These are phyloP conservation scores for Bovichtus variegatus DNA, from an alignment of 2,797 vertebrate genomes.

Conservation along the genomic window DNA sequence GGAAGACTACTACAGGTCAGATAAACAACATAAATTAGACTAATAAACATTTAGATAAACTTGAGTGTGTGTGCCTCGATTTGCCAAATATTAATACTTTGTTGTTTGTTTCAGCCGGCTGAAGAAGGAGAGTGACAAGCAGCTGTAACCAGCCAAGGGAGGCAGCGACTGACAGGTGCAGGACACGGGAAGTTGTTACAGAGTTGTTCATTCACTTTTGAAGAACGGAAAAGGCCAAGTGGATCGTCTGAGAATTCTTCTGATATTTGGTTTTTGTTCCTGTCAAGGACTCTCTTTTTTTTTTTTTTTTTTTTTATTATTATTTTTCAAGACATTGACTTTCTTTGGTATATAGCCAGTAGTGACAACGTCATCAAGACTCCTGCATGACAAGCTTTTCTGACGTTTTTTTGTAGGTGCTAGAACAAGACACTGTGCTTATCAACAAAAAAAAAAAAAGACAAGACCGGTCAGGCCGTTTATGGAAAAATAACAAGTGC, in stretches of 20 bases:
- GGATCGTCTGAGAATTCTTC: slow-evolving; percentile 88
- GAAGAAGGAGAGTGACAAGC: slow-evolving; percentile 99
- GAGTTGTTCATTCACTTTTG: slow-evolving; percentile 82
- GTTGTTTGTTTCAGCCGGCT: slow-evolving; percentile 90
- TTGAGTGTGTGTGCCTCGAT: background rate
- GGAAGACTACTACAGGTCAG: slow-evolving; percentile 99
- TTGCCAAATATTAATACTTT: slow-evolving; percentile 1
- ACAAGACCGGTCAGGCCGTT: slow-evolving; percentile 87
- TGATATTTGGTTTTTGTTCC: slow-evolving; percentile 65
- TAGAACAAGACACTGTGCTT: slow-evolving; percentile 96
- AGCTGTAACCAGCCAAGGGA: slow-evolving; percentile 89
- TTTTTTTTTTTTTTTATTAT: slow-evolving; percentile 76
- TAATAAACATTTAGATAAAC: background rate
- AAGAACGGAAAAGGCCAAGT: slow-evolving; percentile 83
- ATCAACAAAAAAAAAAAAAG: slow-evolving; percentile 78
- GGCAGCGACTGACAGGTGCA: slow-evolving; percentile 67
- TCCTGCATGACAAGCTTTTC: slow-evolving; percentile 96
- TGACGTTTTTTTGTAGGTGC: slow-evolving; percentile 92
- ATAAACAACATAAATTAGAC: background rate
- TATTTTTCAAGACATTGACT: slow-evolving; percentile 89
- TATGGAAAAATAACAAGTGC: slow-evolving; percentile 95
- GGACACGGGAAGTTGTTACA: slow-evolving; percentile 83
- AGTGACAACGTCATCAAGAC: slow-evolving; percentile 94
- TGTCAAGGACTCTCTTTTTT: slow-evolving; percentile 68
- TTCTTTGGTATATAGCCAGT: slow-evolving; percentile 91